Evolutionary conservation across 2,113 vertebrate genomes (phyloP), one percentile per base, ranked within the genome.

Genomic region (Gnathonemus longibarbis): DNA sequence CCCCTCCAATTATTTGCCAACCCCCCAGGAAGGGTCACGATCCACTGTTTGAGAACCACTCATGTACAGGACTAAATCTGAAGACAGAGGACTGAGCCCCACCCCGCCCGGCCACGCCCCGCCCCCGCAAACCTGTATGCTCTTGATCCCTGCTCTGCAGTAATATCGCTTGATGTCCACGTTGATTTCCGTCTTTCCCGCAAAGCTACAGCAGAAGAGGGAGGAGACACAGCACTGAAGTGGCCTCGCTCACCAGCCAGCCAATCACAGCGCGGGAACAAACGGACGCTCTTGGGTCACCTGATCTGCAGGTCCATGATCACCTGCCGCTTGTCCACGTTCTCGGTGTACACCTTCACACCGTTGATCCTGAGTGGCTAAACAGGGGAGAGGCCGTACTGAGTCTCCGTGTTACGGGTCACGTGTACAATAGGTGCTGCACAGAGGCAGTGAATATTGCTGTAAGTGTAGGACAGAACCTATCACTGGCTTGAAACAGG

Each of bases 261-360:
- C 45, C 19, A 17, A 50, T 62, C 62, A 31, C 45, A 45, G 74
- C 74, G 5, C 35, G 6, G 74, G 15, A 49, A 13, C 9, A 5
- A 85, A 13, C 0, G 2, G 5, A 85, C 19, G 19, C 31, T 10
- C 50, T n/a, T 11, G n/a, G 62, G n/a, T 97, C 95, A 99, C 98
- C 98, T 99, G 94, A 99, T 97, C 93, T 99, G 97, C 92, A 99
- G 96, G 94, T 99, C 98, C 96, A 99, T 96, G 94, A 99, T 98
- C 88, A 99, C 97, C 92, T 99, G 98, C 87, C 98, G 96, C 94
- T 98, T 99, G 95, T 99, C 98, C 93, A 99, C 97, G 35, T 99
- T 99, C 95, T 99, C 98, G 10, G 97, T 99, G 93, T 99, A 99
- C 27, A 98, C 98, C 91, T 99, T 99, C 3, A 99, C 97, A 91